A percentile compares a stretch with the other conserved stretches of the same genome.
phyloP scores from a whole-genome alignment of 2,113 vertebrate species.

The Malaclemys terrapin region DNA sequence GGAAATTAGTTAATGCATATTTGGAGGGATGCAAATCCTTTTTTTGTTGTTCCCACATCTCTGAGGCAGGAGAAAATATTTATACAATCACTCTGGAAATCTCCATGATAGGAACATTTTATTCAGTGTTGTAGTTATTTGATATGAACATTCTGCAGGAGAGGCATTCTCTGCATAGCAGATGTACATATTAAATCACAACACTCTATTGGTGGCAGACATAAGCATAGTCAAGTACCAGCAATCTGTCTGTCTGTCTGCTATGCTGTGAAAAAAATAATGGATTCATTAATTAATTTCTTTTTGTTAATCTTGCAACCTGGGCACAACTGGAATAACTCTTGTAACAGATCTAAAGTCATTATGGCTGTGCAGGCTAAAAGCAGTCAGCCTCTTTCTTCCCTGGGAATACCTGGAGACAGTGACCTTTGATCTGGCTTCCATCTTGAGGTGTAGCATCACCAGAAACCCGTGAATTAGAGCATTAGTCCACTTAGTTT shows the following conservation, averaged over 20 bases:
- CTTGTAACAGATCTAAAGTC: fast-evolving
- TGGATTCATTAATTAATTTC: not conserved
- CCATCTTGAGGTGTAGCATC: not conserved
- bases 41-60: not conserved
- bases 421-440: not conserved
- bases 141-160: not conserved
- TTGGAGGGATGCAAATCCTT: not conserved
- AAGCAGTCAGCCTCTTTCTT: not conserved
- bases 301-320: not conserved
- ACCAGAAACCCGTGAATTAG: not conserved
- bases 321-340: not conserved
- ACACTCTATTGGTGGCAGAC: not conserved
- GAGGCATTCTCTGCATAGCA: not conserved
- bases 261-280: not conserved
- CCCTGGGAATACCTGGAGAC: not conserved
- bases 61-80: not conserved
- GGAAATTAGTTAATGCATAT: not conserved
- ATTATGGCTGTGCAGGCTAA: not conserved
- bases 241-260: not conserved
- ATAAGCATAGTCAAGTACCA: not conserved
- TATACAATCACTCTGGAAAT: not conserved
- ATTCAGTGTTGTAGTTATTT: not conserved
- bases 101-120: not conserved
- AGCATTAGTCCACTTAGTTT: not conserved
- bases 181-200: not conserved